Percentiles rank a stretch among this genome's conserved stretches.
phyloP scores from a whole-genome alignment of 2,113 vertebrate species.

The Spilogale gracilis region DNA sequence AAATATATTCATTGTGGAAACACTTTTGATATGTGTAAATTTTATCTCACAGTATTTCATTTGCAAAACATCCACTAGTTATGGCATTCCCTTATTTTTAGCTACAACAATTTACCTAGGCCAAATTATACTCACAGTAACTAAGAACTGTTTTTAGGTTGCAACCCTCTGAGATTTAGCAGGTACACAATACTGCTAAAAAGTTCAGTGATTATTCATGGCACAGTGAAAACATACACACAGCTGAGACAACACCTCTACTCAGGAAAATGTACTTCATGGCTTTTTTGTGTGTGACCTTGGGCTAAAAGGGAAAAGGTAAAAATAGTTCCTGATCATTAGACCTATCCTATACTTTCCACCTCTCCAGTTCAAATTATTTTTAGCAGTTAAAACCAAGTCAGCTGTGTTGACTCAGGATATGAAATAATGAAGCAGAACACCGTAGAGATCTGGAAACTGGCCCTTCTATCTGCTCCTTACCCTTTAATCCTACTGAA shows the following conservation, averaged over 20 bases:
- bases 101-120: not conserved
- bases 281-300: not conserved
- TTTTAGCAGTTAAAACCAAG: slow-evolving; percentile 45
- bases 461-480: not conserved
- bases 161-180: slow-evolving; percentile 37
- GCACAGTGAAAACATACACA: slow-evolving; percentile 25
- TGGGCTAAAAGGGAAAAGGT: slow-evolving; percentile 22
- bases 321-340: slow-evolving; percentile 57
- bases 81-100: slow-evolving; percentile 53
- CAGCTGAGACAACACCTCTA: not conserved
- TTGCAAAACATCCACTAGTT: slow-evolving; percentile 49
- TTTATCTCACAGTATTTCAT: slow-evolving; percentile 36
- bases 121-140: slow-evolving; percentile 43
- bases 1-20: not conserved
- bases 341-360: not conserved
- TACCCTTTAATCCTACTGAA: not conserved
- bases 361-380: slow-evolving; percentile 38
- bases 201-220: not conserved
- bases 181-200: not conserved
- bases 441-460: not conserved
- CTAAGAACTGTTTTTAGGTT: slow-evolving; percentile 44
- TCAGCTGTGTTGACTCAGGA: not conserved
- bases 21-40: not conserved
- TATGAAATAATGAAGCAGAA: not conserved
- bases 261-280: not conserved